Evolutionary conservation across 2,113 vertebrate genomes (phyloP).

Genomic region (Electrona antarctica): DNA sequence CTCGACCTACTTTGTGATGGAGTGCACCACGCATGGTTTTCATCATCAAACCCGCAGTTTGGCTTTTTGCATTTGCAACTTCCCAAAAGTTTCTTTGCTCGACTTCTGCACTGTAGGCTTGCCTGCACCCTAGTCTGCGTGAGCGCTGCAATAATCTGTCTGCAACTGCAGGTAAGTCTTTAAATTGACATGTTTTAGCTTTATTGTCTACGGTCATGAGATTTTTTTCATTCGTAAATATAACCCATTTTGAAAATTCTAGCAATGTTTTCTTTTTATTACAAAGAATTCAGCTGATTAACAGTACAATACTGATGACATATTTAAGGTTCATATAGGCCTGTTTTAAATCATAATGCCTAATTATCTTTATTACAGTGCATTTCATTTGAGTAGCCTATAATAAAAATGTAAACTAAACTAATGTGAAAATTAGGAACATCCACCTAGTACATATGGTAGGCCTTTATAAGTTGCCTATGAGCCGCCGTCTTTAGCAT

Average conservation of each 20-base stretch:
- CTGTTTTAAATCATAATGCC: too few relatives aligned
- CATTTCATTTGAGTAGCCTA: too few relatives aligned
- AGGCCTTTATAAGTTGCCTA: too few relatives aligned
- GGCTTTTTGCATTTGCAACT: conserved; percentile 41
- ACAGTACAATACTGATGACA: too few relatives aligned
- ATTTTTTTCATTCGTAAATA: neutral
- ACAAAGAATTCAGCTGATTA: too few relatives aligned
- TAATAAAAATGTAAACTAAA: too few relatives aligned
- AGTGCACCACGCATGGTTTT: neutral
- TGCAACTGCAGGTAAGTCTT: conserved; percentile 46
- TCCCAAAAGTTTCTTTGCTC: conserved; percentile 33
- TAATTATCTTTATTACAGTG: too few relatives aligned
- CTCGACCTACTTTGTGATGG: conserved; percentile 13
- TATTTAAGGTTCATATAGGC: too few relatives aligned
- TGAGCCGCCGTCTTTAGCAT: too few relatives aligned
- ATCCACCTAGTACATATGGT: too few relatives aligned
- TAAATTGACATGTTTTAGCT: neutral
- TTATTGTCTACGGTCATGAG: neutral
- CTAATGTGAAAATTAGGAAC: too few relatives aligned
- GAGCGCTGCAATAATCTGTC: neutral
- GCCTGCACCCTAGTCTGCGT: conserved; percentile 22
- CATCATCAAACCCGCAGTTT: conserved; percentile 43
- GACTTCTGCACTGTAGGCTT: conserved; percentile 36
- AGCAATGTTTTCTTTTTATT: too few relatives aligned
- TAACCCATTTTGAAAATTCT: neutral